Conservation (phyloP, 2,888 invertebrate genomes). For the Deroplatys truncata region DNA sequence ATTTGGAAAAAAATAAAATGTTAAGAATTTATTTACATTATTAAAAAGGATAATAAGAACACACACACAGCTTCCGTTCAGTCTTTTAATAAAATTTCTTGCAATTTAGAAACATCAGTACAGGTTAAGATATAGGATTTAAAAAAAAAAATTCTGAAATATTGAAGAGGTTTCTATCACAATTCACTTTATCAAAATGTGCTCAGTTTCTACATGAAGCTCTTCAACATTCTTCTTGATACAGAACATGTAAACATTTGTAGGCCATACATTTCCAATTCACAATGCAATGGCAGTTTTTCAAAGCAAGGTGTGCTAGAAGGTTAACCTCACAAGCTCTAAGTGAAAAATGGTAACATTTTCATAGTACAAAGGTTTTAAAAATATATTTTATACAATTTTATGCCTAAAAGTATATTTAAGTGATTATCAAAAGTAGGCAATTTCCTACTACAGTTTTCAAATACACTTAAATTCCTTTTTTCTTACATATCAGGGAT, state of each 20-base stretch:
- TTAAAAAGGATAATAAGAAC: too few relatives aligned
- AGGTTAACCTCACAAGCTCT: neutral
- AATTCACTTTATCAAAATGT: neutral
- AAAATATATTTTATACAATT: neutral
- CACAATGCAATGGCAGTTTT: neutral
- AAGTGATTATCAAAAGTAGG: too few relatives aligned
- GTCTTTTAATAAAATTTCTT: neutral
- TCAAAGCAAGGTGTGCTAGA: neutral
- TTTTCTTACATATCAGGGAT: too few relatives aligned
- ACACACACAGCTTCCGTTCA: neutral
- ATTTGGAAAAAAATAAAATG: too few relatives aligned
- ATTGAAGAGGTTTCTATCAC: neutral
- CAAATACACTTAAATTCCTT: too few relatives aligned
- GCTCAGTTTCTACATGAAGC: neutral
- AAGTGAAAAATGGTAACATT: too few relatives aligned
- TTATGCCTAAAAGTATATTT: too few relatives aligned
- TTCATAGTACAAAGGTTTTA: neutral
- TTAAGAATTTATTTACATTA: too few relatives aligned
- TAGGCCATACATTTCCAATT: neutral
- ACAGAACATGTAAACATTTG: neutral
- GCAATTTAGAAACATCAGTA: neutral
- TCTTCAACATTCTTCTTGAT: neutral
- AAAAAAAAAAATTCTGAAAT: neutral
- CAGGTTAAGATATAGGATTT: neutral
- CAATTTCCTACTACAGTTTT: too few relatives aligned